Evolutionary conservation across 1,140 invertebrate genomes (phyloP), one percentile per base, ranked within the genome.

Genomic region (Ditylenchus dipsaci): DNA sequence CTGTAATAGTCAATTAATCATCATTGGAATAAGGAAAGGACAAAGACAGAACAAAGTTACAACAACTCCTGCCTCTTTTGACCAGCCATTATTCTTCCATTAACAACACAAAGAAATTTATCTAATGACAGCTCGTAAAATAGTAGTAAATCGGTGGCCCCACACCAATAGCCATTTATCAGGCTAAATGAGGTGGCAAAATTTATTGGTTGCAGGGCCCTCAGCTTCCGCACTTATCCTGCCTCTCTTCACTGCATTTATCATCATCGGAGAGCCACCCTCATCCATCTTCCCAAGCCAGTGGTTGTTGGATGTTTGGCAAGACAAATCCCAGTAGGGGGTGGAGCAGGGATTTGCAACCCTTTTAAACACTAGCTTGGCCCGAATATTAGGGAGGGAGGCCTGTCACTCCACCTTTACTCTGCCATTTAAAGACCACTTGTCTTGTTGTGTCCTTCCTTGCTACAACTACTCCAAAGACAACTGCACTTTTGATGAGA

Each of bases 41-140:
- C 33, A 38, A 38, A 11, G 11, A n/a, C 43, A 53, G 15, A 8
- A 53, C n/a, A 53, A 21, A 53, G 49, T 53, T 53, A 26, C 49
- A 11, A 17, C 49, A 45, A 13, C n/a, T n/a, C 11, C 43, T n/a
- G n/a, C 43, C 43, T n/a, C 49, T 53, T 3, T 53, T 8, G 3
- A 19, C 3, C 49, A 21, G 49, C 49, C 49, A 53, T 53, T 53
- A 53, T 53, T 53, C 49, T 17, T 53, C 49, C 49, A 53, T 53
- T 53, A 53, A 53, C 23, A 53, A 53, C 49, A 53, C 49, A 53
- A 53, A 53, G 49, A 53, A 21, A 53, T 53, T 53, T 53, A 53
- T 53, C 23, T 53, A 53, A 53, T 26, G 49, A 53, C 23, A 26
- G 49, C 49, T 53, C 49, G 49, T 53, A 53, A 53, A 53, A 45